Evolutionary conservation across 2,797 vertebrate species (phyloP).

Genomic region (Anolis apletophallus): DNA sequence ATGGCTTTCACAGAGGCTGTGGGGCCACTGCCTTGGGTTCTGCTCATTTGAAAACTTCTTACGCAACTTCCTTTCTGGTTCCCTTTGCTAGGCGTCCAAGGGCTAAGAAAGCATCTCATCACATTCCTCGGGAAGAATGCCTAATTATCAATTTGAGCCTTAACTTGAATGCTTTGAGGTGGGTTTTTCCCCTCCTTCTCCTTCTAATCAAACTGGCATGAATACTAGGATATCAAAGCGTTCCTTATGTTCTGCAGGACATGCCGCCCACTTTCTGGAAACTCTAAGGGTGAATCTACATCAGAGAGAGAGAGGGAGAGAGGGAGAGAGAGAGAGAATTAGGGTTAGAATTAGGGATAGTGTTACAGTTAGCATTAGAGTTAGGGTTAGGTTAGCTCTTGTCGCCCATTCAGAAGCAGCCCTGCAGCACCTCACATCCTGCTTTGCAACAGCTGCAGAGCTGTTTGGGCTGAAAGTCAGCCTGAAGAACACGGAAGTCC

Average conservation of each 20-base stretch:
- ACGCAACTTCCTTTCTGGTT: slow-evolving; percentile 22
- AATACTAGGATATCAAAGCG: slow-evolving; percentile 52
- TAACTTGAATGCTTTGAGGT: slow-evolving; percentile 43
- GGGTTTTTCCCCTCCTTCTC: background rate
- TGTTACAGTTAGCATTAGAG: too few relatives aligned
- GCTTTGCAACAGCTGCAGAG: too few relatives aligned
- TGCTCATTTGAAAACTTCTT: slow-evolving; percentile 71
- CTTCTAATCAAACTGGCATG: slow-evolving; percentile 57
- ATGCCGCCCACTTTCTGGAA: background rate
- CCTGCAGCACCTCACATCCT: too few relatives aligned
- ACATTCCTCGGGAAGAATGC: slow-evolving; percentile 58
- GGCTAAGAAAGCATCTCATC: slow-evolving; percentile 64
- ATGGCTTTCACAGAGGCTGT: slow-evolving; percentile 19
- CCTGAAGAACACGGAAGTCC: too few relatives aligned
- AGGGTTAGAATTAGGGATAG: too few relatives aligned
- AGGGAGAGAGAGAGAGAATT: too few relatives aligned
- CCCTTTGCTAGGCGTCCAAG: slow-evolving; percentile 55
- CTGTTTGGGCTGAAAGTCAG: too few relatives aligned
- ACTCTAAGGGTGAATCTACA: too few relatives aligned
- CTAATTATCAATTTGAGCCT: slow-evolving; percentile 51
- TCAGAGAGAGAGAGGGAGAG: too few relatives aligned
- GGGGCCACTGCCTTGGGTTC: slow-evolving; percentile 38
- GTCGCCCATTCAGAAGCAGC: too few relatives aligned
- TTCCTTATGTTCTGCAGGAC: slow-evolving; percentile 9
- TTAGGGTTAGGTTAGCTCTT: too few relatives aligned